Conservation (phyloP, 1,140 invertebrate genomes). For the Drosophila paulistorum region DNA sequence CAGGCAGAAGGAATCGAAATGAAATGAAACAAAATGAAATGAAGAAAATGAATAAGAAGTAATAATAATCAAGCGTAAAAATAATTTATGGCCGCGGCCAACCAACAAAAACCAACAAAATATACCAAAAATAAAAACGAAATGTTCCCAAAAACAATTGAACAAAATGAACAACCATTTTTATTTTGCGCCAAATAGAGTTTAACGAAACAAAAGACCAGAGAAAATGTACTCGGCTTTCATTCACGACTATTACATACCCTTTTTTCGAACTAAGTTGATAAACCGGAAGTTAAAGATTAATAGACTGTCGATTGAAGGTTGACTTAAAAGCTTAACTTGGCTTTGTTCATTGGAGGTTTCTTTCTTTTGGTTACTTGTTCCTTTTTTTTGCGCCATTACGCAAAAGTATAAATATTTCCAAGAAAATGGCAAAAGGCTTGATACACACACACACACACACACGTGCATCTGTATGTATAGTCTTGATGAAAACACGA, state of each 20-base stretch:
- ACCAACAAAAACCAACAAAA: slow-evolving; percentile 48
- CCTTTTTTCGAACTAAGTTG: background rate
- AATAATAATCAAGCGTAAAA: slow-evolving; percentile 80
- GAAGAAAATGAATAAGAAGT: slow-evolving; percentile 61
- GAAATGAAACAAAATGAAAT: slow-evolving; percentile 33
- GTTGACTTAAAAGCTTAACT: background rate
- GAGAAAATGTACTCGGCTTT: slow-evolving; percentile 16
- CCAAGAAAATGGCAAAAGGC: slow-evolving; percentile 66
- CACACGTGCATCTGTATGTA: background rate
- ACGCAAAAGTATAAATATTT: background rate
- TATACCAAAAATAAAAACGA: slow-evolving; percentile 48
- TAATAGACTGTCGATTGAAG: too few relatives aligned
- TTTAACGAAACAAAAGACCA: background rate
- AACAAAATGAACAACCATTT: slow-evolving; percentile 6
- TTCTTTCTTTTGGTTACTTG: background rate
- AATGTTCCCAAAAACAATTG: slow-evolving; percentile 9
- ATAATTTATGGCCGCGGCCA: slow-evolving; percentile 71
- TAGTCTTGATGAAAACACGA: slow-evolving; percentile 39
- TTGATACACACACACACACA: slow-evolving; percentile 26
- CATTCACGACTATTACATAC: background rate
- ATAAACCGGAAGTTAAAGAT: too few relatives aligned
- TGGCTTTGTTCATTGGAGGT: slow-evolving; percentile 30
- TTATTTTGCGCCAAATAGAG: background rate
- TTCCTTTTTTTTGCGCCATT: background rate
- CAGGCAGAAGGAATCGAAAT: slow-evolving; percentile 26